Evolutionary conservation across 2,888 invertebrate species (phyloP).

Genomic region (Drepanosiphum platanoidis): DNA sequence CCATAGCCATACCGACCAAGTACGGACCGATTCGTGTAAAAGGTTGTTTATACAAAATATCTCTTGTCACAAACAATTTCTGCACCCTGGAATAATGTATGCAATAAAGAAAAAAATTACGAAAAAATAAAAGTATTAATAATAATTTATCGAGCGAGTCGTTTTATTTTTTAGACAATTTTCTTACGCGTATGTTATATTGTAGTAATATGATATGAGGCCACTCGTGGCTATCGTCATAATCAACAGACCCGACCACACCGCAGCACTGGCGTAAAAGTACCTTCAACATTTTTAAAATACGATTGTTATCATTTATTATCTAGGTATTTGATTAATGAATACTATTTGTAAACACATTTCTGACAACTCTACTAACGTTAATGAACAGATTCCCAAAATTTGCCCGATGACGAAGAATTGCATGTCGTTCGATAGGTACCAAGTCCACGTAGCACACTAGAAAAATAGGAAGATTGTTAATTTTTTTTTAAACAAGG

Average conservation of each 20-base stretch:
- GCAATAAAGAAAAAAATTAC: too few species aligned
- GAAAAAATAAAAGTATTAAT: too few species aligned
- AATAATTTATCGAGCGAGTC: too few species aligned
- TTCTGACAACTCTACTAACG: background rate
- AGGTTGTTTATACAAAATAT: background rate
- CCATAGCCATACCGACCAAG: background rate
- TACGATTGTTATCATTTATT: too few species aligned
- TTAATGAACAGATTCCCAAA: background rate
- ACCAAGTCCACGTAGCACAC: background rate
- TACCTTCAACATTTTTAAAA: too few species aligned
- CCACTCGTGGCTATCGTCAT: background rate
- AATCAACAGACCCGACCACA: background rate
- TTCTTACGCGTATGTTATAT: background rate
- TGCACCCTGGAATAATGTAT: too few species aligned
- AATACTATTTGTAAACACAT: too few species aligned
- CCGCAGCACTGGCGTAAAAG: background rate
- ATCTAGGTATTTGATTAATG: too few species aligned
- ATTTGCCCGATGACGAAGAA: background rate
- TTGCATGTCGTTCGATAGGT: background rate
- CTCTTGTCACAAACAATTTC: background rate
- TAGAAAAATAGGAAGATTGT: too few species aligned
- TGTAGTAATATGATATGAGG: background rate
- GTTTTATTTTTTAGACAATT: too few species aligned
- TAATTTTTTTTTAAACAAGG: too few species aligned
- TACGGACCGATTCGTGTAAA: background rate